phyloP scores from a whole-genome alignment of 2,797 vertebrate genomes.

The Chlorospingus semifuscus region DNA sequence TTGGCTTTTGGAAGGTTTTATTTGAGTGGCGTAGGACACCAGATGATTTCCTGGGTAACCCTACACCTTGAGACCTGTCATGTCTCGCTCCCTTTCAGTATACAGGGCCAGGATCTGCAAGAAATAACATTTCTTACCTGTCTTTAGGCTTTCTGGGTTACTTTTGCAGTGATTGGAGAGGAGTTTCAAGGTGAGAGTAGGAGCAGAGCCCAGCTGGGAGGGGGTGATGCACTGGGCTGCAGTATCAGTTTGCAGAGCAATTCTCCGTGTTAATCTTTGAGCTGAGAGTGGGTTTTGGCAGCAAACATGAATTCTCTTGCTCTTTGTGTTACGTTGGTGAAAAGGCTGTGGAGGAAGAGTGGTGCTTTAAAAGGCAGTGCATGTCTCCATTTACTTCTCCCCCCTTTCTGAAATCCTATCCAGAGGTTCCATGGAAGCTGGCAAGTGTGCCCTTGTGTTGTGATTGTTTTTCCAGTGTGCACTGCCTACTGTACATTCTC shows the following conservation, averaged over 20 bases:
- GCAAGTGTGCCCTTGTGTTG: not conserved
- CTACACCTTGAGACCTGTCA: not conserved
- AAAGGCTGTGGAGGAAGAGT: not conserved
- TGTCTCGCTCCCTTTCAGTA: not conserved
- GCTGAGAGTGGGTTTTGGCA: not conserved
- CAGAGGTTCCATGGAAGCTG: not conserved
- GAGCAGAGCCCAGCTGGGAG: not conserved
- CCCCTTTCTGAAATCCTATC: not conserved
- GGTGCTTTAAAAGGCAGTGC: not conserved
- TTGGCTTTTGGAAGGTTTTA: not conserved
- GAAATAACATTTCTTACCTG: not conserved
- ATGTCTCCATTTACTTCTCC: not conserved
- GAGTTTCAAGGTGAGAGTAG: not conserved
- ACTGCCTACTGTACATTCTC: constrained; percentile 62
- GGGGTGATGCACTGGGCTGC: not conserved
- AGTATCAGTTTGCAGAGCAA: not conserved
- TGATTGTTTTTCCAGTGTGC: constrained; percentile 36
- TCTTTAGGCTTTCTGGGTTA: not conserved
- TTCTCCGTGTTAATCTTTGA: not conserved
- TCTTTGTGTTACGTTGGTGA: not conserved
- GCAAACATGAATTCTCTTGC: not conserved
- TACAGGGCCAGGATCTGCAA: not conserved
- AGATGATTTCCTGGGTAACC: not conserved
- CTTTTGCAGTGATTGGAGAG: not conserved
- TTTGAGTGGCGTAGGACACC: not conserved